Evolutionary conservation across 2,888 invertebrate genomes (phyloP).

Genomic region (Ormyrus thymus): DNA sequence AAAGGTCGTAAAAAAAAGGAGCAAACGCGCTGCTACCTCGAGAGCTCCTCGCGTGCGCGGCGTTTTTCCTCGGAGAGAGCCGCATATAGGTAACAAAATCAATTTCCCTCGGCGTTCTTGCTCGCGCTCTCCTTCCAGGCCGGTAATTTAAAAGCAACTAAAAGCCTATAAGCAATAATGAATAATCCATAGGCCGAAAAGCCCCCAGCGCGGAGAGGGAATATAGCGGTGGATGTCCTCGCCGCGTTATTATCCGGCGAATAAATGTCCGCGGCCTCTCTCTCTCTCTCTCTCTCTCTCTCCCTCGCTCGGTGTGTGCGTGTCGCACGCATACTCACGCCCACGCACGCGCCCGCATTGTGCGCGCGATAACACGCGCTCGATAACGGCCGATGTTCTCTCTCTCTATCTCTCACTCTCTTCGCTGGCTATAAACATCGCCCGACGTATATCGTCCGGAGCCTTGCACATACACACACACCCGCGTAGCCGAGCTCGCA

Average conservation of each 20-base stretch:
- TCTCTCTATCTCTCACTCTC: slow-evolving; percentile 1
- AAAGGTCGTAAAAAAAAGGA: slow-evolving; percentile 24
- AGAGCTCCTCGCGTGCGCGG: neutral
- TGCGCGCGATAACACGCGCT: slow-evolving; percentile 46
- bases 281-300: slow-evolving; percentile 12
- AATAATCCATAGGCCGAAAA: slow-evolving; percentile 27
- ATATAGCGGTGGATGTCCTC: neutral
- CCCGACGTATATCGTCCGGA: slow-evolving; percentile 6
- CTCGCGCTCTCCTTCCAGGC: neutral
- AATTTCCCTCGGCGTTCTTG: slow-evolving; percentile 33
- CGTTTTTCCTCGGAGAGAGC: neutral
- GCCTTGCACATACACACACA: neutral
- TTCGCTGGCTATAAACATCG: slow-evolving; percentile 37
- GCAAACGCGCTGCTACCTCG: neutral
- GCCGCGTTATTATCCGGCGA: slow-evolving; percentile 8
- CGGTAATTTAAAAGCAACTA: slow-evolving; percentile 34
- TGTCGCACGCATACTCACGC: neutral
- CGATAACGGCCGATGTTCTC: slow-evolving; percentile 44
- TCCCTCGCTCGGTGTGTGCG: neutral
- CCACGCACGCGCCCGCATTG: neutral
- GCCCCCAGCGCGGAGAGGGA: neutral
- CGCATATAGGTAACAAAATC: slow-evolving; percentile 16
- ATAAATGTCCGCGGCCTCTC: slow-evolving; percentile 36
- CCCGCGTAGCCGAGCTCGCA: neutral
- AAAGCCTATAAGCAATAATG: slow-evolving; percentile 34